Conservation (phyloP, 2,888 invertebrate genomes). For the Caenorhabditis imperialis region DNA sequence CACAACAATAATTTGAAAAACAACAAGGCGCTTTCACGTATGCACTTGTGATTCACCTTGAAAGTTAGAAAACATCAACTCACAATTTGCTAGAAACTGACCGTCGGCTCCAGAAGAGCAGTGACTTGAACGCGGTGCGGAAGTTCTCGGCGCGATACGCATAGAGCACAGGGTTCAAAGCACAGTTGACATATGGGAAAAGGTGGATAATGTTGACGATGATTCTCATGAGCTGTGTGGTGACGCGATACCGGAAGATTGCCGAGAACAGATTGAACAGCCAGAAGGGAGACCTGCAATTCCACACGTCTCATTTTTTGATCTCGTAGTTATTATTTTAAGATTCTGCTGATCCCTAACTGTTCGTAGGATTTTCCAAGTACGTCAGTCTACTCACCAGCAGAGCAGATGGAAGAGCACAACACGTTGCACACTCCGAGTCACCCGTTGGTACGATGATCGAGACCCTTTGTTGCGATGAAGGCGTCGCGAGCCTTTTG, state of each 20-base stretch:
- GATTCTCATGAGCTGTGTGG: slow-evolving; percentile 73
- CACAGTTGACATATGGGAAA: slow-evolving; percentile 77
- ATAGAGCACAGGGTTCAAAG: slow-evolving; percentile 76
- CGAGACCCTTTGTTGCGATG: slow-evolving; percentile 65
- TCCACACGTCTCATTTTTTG: neutral
- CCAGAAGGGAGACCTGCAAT: slow-evolving; percentile 75
- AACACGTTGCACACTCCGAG: slow-evolving; percentile 76
- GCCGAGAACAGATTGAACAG: slow-evolving; percentile 76
- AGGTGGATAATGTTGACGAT: slow-evolving; percentile 76
- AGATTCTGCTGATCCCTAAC: neutral
- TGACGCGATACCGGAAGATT: slow-evolving; percentile 71
- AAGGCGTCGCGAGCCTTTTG: slow-evolving; percentile 68
- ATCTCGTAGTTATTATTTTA: neutral
- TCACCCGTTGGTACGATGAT: slow-evolving; percentile 77
- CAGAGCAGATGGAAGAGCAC: slow-evolving; percentile 77
- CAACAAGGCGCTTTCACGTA: slow-evolving; percentile 10
- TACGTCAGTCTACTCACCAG: slow-evolving; percentile 60
- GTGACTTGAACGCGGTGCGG: slow-evolving; percentile 72
- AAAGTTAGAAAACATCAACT: too few relatives aligned
- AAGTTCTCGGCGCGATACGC: slow-evolving; percentile 76
- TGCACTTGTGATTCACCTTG: too few relatives aligned
- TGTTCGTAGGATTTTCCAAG: neutral
- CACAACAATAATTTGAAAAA: slow-evolving; percentile 24
- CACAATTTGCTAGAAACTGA: slow-evolving; percentile 50
- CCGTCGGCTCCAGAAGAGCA: slow-evolving; percentile 64